Evolutionary conservation across 2,888 invertebrate genomes (phyloP).

Genomic region (Hipparchia semele): DNA sequence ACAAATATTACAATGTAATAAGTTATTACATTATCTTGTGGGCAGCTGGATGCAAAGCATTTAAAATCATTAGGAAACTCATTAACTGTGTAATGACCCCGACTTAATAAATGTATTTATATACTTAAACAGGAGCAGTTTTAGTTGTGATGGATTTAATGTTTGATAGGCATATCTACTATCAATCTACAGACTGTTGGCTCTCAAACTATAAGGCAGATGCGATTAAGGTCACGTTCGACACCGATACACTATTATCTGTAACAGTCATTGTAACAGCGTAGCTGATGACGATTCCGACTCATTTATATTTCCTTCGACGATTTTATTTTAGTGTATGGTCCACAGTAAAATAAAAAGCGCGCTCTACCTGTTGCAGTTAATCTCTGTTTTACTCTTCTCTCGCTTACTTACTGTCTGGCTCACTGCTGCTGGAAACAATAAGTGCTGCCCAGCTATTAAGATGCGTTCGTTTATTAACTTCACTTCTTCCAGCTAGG

Average conservation of each 20-base stretch:
- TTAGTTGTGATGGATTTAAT: not conserved
- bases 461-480: too few relatives aligned
- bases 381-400: not conserved
- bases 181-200: not conserved
- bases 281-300: slow-evolving; percentile 48
- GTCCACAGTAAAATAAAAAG: slow-evolving; percentile 42
- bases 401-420: too few relatives aligned
- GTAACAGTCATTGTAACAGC: slow-evolving; percentile 18
- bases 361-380: not conserved
- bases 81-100: too few relatives aligned
- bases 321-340: slow-evolving; percentile 57
- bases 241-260: slow-evolving; percentile 27
- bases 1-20: too few relatives aligned
- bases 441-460: too few relatives aligned
- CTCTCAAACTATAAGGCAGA: slow-evolving; percentile 31
- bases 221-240: slow-evolving; percentile 38
- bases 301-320: slow-evolving; percentile 62
- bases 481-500: too few relatives aligned
- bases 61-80: too few relatives aligned
- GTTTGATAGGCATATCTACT: too few relatives aligned
- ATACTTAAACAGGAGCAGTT: not conserved
- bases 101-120: too few relatives aligned
- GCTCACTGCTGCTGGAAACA: too few relatives aligned
- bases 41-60: too few relatives aligned
- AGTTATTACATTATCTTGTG: too few relatives aligned